Evolutionary conservation across 2,797 vertebrate species (phyloP), one percentile per base, ranked within the genome.

Genomic region (Vultur gryphus): DNA sequence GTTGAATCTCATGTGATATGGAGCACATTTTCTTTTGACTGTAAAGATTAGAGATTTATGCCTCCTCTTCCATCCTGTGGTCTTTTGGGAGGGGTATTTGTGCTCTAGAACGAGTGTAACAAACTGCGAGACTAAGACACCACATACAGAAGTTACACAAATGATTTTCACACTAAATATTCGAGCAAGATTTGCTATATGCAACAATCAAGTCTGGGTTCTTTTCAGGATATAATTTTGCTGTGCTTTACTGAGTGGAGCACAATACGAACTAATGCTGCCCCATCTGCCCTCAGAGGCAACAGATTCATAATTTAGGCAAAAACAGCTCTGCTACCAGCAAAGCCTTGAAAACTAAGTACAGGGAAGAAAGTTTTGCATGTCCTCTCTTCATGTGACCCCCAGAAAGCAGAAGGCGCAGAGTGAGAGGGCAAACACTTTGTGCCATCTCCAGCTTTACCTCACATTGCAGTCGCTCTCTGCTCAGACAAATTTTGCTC

Each of bases 371-470:
- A n/a, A 77, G 10, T 39, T 69, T 83, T 65, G 4, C 26, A 24
- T 17, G 3, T 37, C 5, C 37, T 49, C 44, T 71, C 46, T 86
- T 43, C 35, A 18, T 16, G 13, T 37, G n/a, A 55, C 4, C 8
- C n/a, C 25, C 25, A 61, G 49, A 72, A 70, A 31, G 13, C 11
- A 86, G 37, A 61, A 88, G 29, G 52, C 1, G 10, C 8, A 37
- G 57, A 88, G 39, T 0, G 0, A 48, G 55, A 78, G 6, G 14
- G 24, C 0, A 0, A 87, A 85, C 13, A 8, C 25, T 44, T 52
- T 31, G 16, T 84, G 29, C 28, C 13, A 16, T 29, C 52, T 77
- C 44, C 52, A 89, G 21, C 33, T 67, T 88, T 48, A 71, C 54
- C 11, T 86, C 66, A 18, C 25, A 31, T 17, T 44, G 62, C 10